Evolutionary conservation across 2,113 vertebrate species (phyloP).

Genomic region (Ctenodactylus gundi): DNA sequence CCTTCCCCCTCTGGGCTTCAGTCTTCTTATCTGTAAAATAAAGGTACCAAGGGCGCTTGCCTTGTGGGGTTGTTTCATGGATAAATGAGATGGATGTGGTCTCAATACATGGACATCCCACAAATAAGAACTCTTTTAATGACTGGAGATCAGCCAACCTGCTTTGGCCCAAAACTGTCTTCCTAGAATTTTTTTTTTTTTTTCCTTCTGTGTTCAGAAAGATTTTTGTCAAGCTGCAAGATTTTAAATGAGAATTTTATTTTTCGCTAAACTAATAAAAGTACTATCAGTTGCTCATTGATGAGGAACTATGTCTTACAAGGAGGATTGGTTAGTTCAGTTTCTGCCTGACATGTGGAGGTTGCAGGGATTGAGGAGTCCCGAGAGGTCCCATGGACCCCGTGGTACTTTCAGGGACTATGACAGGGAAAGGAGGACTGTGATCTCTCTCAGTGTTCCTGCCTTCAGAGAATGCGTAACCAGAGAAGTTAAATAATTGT

Average conservation of each 20-base stretch:
- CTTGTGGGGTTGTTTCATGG: not conserved
- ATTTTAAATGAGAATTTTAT: not conserved
- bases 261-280: not conserved
- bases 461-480: not conserved
- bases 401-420: not conserved
- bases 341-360: too few species aligned
- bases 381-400: not conserved
- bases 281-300: not conserved
- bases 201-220: not conserved
- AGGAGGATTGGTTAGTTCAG: too few species aligned
- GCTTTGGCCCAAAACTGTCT: not conserved
- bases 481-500: not conserved
- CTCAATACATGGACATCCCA: rapidly evolving
- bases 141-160: not conserved
- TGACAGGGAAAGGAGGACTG: not conserved
- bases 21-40: not conserved
- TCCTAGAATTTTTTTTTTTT: not conserved
- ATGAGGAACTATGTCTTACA: too few species aligned
- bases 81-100: not conserved
- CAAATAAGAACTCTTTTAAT: too few species aligned
- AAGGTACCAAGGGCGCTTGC: not conserved
- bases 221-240: not conserved
- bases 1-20: too few species aligned
- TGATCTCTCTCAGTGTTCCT: not conserved
- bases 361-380: not conserved